Conservation (phyloP, 2,113 vertebrate species). For the Chrysemys picta region DNA sequence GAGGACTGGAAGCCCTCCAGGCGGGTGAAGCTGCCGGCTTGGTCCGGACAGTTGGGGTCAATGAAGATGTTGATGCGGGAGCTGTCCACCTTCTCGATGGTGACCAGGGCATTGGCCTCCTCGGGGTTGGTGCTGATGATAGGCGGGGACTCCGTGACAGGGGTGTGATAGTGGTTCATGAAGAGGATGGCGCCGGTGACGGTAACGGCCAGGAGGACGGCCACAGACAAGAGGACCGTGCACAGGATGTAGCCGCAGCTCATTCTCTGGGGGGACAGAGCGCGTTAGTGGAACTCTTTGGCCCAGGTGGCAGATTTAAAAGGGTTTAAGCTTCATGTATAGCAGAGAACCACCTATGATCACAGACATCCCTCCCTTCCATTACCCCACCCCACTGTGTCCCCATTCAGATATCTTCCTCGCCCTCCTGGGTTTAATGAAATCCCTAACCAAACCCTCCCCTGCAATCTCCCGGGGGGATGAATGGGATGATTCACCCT, state of each 20-base stretch:
- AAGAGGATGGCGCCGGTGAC: conserved; percentile 93
- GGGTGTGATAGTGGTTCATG: conserved; percentile 91
- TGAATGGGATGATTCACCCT: accelerated
- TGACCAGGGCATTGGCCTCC: conserved; percentile 92
- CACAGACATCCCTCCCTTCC: background rate
- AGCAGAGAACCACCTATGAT: background rate
- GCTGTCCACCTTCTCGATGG: conserved; percentile 92
- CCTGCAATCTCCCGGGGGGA: background rate
- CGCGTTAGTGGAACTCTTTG: accelerated
- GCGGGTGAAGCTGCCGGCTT: conserved; percentile 85
- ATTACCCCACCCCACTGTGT: background rate
- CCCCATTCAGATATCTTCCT: background rate
- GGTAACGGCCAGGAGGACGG: conserved; percentile 89
- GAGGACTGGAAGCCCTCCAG: conserved; percentile 92
- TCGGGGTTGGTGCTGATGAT: conserved; percentile 94
- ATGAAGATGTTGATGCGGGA: conserved; percentile 97
- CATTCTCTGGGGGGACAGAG: conserved; percentile 83
- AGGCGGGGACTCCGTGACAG: conserved; percentile 85
- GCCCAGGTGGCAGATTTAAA: background rate
- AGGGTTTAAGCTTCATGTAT: background rate
- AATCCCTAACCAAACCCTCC: background rate
- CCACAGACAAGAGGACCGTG: conserved; percentile 92
- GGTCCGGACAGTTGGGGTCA: conserved; percentile 96
- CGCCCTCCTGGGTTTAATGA: background rate
- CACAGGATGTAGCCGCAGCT: conserved; percentile 93